Evolutionary conservation across 1,140 invertebrate species (phyloP).

Genomic region (Rhizoglyphus robini): DNA sequence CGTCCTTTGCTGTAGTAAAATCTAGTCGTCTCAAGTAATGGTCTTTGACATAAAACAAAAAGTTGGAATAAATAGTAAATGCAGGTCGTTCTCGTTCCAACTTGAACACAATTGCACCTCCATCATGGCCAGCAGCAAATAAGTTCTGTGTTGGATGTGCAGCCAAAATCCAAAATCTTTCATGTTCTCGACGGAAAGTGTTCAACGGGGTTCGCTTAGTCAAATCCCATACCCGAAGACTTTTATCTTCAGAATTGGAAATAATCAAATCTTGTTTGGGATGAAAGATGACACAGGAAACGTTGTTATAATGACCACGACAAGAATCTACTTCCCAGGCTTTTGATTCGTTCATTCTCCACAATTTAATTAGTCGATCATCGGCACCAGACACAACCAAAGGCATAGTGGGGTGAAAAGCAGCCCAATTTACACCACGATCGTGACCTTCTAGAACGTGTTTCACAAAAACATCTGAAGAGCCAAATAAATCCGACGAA

Average conservation of each 20-base stretch:
- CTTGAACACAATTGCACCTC: constrained; percentile 70
- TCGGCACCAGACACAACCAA: constrained; percentile 94
- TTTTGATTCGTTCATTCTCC: constrained; percentile 97
- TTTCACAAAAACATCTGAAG: constrained; percentile 85
- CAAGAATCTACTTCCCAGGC: constrained; percentile 99
- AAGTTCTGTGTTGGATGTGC: constrained; percentile 58
- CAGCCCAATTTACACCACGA: constrained; percentile 95
- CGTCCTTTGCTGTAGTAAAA: constrained; percentile 81
- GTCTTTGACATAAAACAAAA: constrained; percentile 93
- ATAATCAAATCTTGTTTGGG: constrained; percentile 91
- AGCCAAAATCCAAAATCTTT: constrained; percentile 89
- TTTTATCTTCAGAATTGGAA: constrained; percentile 95
- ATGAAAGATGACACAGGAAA: constrained; percentile 94
- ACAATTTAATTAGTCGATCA: constrained; percentile 92
- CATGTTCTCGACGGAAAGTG: constrained; percentile 86
- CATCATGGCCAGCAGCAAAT: constrained; percentile 90
- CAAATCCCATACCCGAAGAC: constrained; percentile 97
- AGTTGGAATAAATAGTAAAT: constrained; percentile 80
- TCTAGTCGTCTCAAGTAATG: constrained; percentile 76
- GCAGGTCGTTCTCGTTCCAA: constrained; percentile 91
- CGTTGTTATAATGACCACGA: constrained; percentile 97
- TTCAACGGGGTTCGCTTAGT: constrained; percentile 90
- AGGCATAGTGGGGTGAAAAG: constrained; percentile 86
- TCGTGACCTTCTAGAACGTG: constrained; percentile 96
- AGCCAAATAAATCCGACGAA: constrained; percentile 82